phyloP scores from a whole-genome alignment of 1,140 invertebrate genomes.

The Maconellicoccus hirsutus region DNA sequence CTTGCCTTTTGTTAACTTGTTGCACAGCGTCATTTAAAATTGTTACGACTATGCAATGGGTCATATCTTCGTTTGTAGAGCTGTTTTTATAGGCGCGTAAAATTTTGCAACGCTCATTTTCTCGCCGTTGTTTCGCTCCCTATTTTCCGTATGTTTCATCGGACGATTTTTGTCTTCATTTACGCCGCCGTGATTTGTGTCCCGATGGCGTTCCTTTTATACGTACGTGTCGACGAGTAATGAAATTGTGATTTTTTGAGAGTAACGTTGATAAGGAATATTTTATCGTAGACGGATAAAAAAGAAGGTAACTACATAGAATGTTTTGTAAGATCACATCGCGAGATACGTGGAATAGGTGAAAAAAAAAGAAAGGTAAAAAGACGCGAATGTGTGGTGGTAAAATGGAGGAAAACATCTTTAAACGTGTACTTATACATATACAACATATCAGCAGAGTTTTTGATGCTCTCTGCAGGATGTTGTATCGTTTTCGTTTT shows the following conservation, averaged over 20 bases:
- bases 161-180: neutral
- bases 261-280: too few species aligned
- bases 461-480: neutral
- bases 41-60: slow-evolving; percentile 2
- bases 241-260: too few species aligned
- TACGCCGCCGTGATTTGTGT: neutral
- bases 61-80: neutral
- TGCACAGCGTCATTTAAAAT: neutral
- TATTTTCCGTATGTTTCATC: neutral
- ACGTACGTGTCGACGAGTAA: neutral
- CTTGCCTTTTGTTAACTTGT: neutral
- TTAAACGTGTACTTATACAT: neutral
- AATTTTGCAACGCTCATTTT: neutral
- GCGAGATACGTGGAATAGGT: too few species aligned
- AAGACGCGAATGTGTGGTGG: too few species aligned
- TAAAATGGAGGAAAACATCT: too few species aligned
- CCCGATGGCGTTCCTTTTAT: too few species aligned
- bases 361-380: too few species aligned
- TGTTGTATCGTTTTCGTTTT: slow-evolving; percentile 4
- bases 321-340: too few species aligned
- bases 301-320: too few species aligned
- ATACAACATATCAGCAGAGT: neutral
- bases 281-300: too few species aligned
- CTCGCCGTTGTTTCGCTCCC: neutral
- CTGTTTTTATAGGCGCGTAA: neutral